A percentile compares a stretch with the other conserved stretches of the same genome.
phyloP scores from a whole-genome alignment of 2,888 invertebrate species.

The Netelia fuscicornis region DNA sequence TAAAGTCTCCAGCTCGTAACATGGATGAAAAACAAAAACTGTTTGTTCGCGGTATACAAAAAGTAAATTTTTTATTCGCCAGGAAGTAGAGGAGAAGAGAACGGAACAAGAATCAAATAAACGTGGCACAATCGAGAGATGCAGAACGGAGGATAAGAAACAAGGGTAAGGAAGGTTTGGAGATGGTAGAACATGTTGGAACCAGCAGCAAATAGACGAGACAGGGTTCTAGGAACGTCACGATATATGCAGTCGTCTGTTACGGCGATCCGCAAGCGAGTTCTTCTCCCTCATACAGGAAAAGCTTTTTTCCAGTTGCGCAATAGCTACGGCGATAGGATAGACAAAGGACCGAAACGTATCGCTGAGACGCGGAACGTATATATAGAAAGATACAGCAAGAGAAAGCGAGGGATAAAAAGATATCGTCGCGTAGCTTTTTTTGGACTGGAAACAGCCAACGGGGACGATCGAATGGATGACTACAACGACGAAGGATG shows the following conservation, averaged over 20 bases:
- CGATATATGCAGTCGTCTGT: slow-evolving; percentile 2
- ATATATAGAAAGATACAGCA: background rate
- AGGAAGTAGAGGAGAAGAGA: slow-evolving; percentile 28
- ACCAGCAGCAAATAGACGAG: slow-evolving; percentile 2
- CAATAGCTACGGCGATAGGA: slow-evolving; percentile 46
- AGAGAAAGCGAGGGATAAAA: slow-evolving; percentile 13
- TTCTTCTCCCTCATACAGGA: slow-evolving; percentile 16
- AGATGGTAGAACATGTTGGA: slow-evolving; percentile 5
- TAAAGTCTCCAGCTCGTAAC: background rate
- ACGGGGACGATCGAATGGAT: slow-evolving; percentile 15
- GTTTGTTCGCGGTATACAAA: background rate
- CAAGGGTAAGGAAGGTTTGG: background rate
- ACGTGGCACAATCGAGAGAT: slow-evolving; percentile 3
- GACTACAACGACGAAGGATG: slow-evolving; percentile 25
- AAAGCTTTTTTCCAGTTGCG: slow-evolving; percentile 28
- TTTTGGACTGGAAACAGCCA: background rate
- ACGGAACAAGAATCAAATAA: slow-evolving; percentile 44
- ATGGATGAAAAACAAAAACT: background rate
- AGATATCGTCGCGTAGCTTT: slow-evolving; percentile 30
- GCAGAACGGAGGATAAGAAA: background rate
- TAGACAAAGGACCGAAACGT: slow-evolving; percentile 59
- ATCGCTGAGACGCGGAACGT: slow-evolving; percentile 50
- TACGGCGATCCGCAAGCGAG: slow-evolving; percentile 2
- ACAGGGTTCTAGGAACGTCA: slow-evolving; percentile 17
- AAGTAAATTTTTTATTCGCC: slow-evolving; percentile 1